phyloP scores from a whole-genome alignment of 2,888 invertebrate genomes.

The Chirona hameri region DNA sequence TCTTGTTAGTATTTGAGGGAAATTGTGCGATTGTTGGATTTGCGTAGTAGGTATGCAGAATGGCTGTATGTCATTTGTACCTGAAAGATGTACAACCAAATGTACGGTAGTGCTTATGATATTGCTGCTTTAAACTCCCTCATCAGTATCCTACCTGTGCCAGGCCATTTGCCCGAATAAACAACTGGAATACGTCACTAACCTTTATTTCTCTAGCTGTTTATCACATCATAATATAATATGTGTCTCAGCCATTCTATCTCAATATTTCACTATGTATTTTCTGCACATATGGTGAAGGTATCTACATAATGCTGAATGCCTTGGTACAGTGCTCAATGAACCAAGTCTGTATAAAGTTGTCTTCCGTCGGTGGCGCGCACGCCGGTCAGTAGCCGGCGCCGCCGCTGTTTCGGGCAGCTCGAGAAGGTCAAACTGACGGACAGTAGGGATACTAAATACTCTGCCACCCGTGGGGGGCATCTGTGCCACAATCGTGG shows the following conservation, averaged over 20 bases:
- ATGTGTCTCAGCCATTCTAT: constrained; percentile 4
- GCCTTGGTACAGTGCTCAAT: not conserved
- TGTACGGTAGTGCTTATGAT: too few relatives aligned
- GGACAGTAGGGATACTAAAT: too few relatives aligned
- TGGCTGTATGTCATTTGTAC: too few relatives aligned
- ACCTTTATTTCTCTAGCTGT: not conserved
- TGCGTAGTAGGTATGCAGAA: too few relatives aligned
- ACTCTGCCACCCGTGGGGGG: too few relatives aligned
- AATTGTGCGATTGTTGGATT: too few relatives aligned
- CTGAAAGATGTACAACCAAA: too few relatives aligned
- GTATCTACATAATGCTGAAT: constrained; percentile 3
- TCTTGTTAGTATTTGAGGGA: too few relatives aligned
- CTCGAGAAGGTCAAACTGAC: too few relatives aligned
- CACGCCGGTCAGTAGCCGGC: not conserved
- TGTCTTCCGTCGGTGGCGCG: not conserved
- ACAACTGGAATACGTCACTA: not conserved
- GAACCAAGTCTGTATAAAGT: not conserved
- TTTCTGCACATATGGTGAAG: not conserved
- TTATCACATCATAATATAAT: constrained; percentile 1
- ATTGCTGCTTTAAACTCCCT: too few relatives aligned
- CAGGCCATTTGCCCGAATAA: not conserved
- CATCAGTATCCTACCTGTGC: too few relatives aligned
- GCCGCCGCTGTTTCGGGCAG: not conserved
- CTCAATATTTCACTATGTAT: not conserved
- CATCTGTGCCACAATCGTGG: too few relatives aligned